phyloP scores from a whole-genome alignment of 2,113 vertebrate species.

The Semnopithecus entellus region DNA sequence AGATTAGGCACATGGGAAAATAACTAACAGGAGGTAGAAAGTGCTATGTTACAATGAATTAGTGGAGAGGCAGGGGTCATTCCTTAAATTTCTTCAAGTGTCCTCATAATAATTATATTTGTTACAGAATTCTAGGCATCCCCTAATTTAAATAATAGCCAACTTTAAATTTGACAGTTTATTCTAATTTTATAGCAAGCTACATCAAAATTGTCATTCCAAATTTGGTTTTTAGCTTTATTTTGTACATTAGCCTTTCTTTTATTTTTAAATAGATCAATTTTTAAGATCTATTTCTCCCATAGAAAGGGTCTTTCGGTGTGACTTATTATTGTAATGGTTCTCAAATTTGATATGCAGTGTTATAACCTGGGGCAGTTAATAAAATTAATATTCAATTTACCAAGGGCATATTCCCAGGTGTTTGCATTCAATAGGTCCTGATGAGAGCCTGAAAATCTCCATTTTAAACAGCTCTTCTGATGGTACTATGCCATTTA shows the following conservation, averaged over 20 bases:
- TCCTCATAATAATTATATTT: background rate
- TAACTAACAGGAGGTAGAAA: background rate
- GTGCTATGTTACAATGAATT: background rate
- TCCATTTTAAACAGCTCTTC: background rate
- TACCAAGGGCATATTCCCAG: background rate
- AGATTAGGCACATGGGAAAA: background rate
- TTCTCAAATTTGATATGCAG: background rate
- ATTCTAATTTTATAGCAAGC: background rate
- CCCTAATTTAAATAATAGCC: background rate
- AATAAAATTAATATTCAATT: background rate
- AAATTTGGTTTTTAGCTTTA: background rate
- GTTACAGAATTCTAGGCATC: background rate
- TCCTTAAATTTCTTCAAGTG: conserved; percentile 14
- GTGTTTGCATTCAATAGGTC: background rate
- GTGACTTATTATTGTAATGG: background rate
- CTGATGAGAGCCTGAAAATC: background rate
- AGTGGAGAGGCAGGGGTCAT: background rate
- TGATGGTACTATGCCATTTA: background rate
- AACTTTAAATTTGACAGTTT: background rate
- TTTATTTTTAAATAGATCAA: background rate
- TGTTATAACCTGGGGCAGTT: background rate
- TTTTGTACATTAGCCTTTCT: background rate
- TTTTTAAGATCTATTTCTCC: background rate
- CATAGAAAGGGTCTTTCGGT: background rate
- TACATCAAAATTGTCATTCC: background rate